phyloP scores from a whole-genome alignment of 2,113 vertebrate genomes.

The Crocuta crocuta region DNA sequence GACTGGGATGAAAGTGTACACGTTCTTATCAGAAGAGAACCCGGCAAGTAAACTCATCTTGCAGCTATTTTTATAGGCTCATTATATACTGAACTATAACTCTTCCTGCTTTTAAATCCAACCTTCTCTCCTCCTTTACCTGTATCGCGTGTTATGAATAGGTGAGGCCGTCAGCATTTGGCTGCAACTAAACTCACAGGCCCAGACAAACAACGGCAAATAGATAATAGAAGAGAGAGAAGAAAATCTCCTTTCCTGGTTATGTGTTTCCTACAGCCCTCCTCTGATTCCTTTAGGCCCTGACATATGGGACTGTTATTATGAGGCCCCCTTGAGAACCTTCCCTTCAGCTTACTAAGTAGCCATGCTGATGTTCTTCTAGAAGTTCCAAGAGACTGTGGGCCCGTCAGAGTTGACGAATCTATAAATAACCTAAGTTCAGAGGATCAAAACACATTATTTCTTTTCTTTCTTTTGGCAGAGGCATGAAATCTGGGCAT shows the following conservation, averaged over 20 bases:
- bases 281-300: conserved; percentile 10
- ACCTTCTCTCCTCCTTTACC: background rate
- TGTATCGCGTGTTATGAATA: background rate
- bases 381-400: background rate
- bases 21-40: conserved; percentile 48
- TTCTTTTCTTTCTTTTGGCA: background rate
- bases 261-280: background rate
- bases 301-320: background rate
- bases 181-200: background rate
- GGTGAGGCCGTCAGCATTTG: background rate
- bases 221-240: conserved; percentile 22
- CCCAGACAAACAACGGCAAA: background rate
- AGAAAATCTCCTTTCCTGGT: conserved; percentile 13
- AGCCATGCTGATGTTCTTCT: background rate
- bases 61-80: background rate
- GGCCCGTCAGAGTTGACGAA: background rate
- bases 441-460: conserved; percentile 2
- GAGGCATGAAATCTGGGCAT: background rate
- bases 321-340: background rate
- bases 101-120: background rate
- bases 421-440: background rate
- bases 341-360: background rate
- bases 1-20: background rate
- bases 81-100: background rate
- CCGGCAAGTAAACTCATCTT: background rate